Percentiles rank a stretch among this genome's conserved stretches.
Evolutionary conservation across 1,140 invertebrate species (phyloP).

Genomic region (Hestina assimilis): DNA sequence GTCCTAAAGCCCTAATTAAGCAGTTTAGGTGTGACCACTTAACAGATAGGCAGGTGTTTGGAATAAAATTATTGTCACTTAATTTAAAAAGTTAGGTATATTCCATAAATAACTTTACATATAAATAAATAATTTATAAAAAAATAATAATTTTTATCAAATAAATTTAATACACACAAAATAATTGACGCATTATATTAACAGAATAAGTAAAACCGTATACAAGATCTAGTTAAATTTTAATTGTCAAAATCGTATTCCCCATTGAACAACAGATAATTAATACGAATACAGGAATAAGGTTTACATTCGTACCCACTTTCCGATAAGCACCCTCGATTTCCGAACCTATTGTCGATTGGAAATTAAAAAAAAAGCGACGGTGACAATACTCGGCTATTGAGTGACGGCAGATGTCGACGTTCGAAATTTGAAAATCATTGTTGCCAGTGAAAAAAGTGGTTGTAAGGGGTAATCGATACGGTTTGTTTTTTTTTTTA

Average conservation of each 20-base stretch:
- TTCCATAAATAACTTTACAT: too few species aligned
- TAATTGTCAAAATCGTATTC: slow-evolving; percentile 9
- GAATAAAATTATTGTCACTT: too few species aligned
- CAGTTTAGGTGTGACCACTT: too few species aligned
- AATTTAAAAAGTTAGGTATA: too few species aligned
- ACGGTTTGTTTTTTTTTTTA: slow-evolving; percentile 29
- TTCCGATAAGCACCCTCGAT: slow-evolving; percentile 39
- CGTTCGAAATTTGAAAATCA: slow-evolving; percentile 56
- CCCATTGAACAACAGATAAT: slow-evolving; percentile 29
- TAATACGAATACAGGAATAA: slow-evolving; percentile 32
- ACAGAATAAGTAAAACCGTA: neutral
- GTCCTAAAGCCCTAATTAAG: too few species aligned
- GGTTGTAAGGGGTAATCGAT: slow-evolving; percentile 47
- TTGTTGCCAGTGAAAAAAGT: slow-evolving; percentile 54
- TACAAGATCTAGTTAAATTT: slow-evolving; percentile 5
- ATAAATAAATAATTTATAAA: neutral
- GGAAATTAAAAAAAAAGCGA: slow-evolving; percentile 58
- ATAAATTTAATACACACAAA: neutral
- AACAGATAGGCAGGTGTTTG: too few species aligned
- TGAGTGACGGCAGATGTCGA: slow-evolving; percentile 68
- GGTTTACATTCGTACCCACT: slow-evolving; percentile 27
- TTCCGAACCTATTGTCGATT: slow-evolving; percentile 52
- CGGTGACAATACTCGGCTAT: slow-evolving; percentile 63
- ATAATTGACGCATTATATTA: neutral
- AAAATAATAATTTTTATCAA: neutral